A percentile compares a stretch with the other conserved stretches of the same genome.
phyloP scores from a whole-genome alignment of 2,797 vertebrate genomes.

The Hapalemur alaotrensis region DNA sequence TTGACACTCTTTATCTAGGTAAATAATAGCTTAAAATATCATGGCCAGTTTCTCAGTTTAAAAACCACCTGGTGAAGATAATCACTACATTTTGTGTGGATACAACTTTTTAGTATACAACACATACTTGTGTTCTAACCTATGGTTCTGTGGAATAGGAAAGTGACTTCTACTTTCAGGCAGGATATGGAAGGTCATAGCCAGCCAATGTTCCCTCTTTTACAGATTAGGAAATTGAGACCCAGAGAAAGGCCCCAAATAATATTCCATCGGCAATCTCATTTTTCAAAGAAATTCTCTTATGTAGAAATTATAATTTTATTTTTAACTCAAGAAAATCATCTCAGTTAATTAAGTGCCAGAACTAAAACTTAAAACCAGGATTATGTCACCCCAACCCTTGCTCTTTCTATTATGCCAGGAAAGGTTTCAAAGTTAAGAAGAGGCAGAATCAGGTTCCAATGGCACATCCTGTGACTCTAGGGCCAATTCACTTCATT shows the following conservation, averaged over 20 bases:
- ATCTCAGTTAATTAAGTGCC: background rate
- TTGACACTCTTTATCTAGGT: background rate
- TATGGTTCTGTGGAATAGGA: background rate
- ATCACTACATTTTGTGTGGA: too few species aligned
- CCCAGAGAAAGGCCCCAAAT: background rate
- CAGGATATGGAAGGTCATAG: background rate
- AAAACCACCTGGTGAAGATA: background rate
- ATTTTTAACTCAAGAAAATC: background rate
- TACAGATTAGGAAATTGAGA: background rate
- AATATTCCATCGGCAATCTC: background rate
- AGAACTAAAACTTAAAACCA: background rate
- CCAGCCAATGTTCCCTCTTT: background rate
- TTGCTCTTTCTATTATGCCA: background rate
- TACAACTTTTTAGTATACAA: background rate
- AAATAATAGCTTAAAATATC: background rate
- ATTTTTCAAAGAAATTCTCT: background rate
- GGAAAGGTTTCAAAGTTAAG: background rate
- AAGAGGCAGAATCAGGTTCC: background rate
- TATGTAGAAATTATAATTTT: background rate
- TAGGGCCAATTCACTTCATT: too few species aligned
- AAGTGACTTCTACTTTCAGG: background rate
- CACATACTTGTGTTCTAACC: background rate
- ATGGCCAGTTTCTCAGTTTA: background rate
- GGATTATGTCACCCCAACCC: too few species aligned
- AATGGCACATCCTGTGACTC: rapidly evolving